A percentile compares a stretch with the other conserved stretches of the same genome.
Conservation (phyloP, 1,140 invertebrate genomes). For the Hesperophylax magnus region DNA sequence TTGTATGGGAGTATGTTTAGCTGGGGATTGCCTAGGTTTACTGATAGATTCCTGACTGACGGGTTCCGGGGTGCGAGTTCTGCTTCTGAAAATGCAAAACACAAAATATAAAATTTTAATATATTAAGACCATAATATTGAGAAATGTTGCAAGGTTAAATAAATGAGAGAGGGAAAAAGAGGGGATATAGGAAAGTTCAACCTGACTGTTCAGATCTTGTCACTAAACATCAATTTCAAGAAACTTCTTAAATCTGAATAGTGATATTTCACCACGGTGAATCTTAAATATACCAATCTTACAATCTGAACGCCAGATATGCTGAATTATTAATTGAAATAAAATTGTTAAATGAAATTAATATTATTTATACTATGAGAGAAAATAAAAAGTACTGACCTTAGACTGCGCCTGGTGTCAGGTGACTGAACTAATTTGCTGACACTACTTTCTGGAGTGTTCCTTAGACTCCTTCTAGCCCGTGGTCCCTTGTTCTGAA, state of each 20-base stretch:
- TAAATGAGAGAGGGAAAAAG: background rate
- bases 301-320: too few relatives aligned
- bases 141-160: background rate
- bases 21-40: slow-evolving; percentile 3
- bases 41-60: slow-evolving; percentile 36
- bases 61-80: slow-evolving; percentile 62
- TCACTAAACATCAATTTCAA: too few relatives aligned
- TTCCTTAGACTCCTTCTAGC: slow-evolving; percentile 34
- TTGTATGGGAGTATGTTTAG: slow-evolving; percentile 55
- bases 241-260: too few relatives aligned
- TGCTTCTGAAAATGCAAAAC: slow-evolving; percentile 58
- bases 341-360: too few relatives aligned
- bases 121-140: too few relatives aligned
- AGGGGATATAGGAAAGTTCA: background rate
- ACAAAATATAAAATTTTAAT: background rate
- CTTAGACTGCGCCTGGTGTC: slow-evolving; percentile 27
- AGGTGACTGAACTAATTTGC: background rate
- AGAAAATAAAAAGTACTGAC: background rate
- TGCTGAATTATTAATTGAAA: too few relatives aligned
- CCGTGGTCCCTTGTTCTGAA: slow-evolving; percentile 8
- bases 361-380: too few relatives aligned
- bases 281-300: too few relatives aligned
- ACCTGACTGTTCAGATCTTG: too few relatives aligned
- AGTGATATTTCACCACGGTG: too few relatives aligned
- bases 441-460: slow-evolving; percentile 27